Percentiles rank a stretch among this genome's conserved stretches.
These are phyloP conservation scores for Lamprologus callipterus DNA, from an alignment of 2,113 vertebrate genomes.

Conservation along the genomic window DNA sequence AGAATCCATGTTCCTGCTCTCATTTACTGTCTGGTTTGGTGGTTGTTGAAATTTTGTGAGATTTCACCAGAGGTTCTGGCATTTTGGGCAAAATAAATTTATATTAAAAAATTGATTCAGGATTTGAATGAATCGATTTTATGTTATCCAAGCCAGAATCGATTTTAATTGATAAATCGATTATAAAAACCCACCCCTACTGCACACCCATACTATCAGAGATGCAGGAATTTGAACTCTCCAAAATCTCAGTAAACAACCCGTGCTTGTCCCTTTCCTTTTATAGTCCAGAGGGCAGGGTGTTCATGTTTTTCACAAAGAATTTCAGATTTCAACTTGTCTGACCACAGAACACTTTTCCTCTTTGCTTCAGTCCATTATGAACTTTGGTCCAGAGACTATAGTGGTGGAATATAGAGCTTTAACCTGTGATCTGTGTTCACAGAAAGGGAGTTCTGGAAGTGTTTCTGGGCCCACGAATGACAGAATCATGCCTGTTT, in stretches of 20 bases:
- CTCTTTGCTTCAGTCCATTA: not conserved
- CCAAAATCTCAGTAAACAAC: not conserved
- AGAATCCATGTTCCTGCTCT: too few relatives aligned
- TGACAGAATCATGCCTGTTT: not conserved
- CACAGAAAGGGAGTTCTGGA: not conserved
- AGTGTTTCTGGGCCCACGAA: not conserved
- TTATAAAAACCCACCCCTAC: too few relatives aligned
- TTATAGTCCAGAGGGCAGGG: accelerated
- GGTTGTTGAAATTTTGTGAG: too few relatives aligned
- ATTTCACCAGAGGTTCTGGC: too few relatives aligned
- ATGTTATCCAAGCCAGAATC: too few relatives aligned
- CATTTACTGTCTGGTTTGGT: too few relatives aligned
- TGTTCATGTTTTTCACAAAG: not conserved
- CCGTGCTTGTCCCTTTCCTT: accelerated
- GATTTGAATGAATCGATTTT: too few relatives aligned
- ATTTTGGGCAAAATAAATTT: too few relatives aligned
- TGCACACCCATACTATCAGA: not conserved
- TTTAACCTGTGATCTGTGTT: not conserved
- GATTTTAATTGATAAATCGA: too few relatives aligned
- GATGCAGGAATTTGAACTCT: accelerated
- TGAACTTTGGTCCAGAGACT: not conserved
- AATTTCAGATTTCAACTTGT: not conserved
- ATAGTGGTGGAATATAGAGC: not conserved
- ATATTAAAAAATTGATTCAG: too few relatives aligned
- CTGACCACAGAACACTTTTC: not conserved